A percentile compares a stretch with the other conserved stretches of the same genome.
Evolutionary conservation across 2,888 invertebrate genomes (phyloP).

Genomic region (Tenthredo notha): DNA sequence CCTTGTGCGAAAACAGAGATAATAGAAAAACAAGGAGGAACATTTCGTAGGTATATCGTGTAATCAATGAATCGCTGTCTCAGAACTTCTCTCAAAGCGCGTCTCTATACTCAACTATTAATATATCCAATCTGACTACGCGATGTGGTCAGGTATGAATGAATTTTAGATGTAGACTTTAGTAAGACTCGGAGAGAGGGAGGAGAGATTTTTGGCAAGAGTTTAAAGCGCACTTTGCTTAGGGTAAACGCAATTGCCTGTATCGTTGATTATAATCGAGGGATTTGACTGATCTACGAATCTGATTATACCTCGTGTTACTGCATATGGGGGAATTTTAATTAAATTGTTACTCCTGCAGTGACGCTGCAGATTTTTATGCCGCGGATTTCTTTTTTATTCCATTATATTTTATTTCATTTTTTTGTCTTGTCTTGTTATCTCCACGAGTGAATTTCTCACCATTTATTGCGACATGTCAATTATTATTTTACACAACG

Average conservation of each 20-base stretch:
- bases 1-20: neutral
- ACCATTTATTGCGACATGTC: neutral
- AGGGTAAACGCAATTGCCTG: neutral
- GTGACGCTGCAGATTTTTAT: neutral
- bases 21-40: neutral
- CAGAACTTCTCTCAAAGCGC: neutral
- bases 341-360: neutral
- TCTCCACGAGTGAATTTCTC: neutral
- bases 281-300: neutral
- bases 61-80: neutral
- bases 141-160: slow-evolving; percentile 22
- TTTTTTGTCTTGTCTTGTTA: neutral
- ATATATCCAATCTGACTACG: neutral
- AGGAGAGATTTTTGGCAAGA: slow-evolving; percentile 24
- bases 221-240: neutral
- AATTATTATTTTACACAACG: neutral
- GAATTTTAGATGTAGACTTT: slow-evolving; percentile 7
- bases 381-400: neutral
- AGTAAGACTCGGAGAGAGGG: neutral
- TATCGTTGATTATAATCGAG: neutral
- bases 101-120: slow-evolving; percentile 2
- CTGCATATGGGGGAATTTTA: neutral
- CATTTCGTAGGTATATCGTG: neutral
- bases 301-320: neutral
- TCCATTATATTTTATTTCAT: neutral